Base-by-base conservation (phyloP, 2,888 invertebrate genomes). In the Nemotelus nigrinus region DNA sequence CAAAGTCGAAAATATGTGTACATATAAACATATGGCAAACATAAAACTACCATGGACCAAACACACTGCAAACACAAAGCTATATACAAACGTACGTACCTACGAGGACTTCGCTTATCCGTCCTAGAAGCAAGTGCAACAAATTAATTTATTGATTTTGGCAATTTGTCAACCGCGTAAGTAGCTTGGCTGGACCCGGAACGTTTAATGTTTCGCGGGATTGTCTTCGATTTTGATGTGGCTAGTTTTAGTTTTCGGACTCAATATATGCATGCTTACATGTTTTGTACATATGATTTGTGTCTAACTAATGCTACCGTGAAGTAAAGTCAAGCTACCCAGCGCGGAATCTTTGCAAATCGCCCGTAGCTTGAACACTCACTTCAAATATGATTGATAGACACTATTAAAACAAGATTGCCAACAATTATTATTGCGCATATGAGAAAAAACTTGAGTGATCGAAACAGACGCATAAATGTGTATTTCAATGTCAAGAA, bases 131-230 rank as follows among this genome's bases (percentile, higher is more conserved):
- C 47, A 45, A 57, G 64, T 68, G 79, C 79, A 79, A 79, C 79
- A 79, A 79, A 78, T 79, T 79, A 79, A 79, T 79, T 79, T 79
- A 78, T 79, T 77, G 79, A 79, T 77, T 78, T 79, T 79, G 79
- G 79, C 79, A 79, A 71, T 76, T 43, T 79, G 79, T 79, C 79
- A 79, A 79, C 76, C 64, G 65, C 67, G 57, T 76, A 71, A 78
- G 72, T 76, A 76, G 74, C 65, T 78, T 71, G 60, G 64, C 47
- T 75, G 55, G 67, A 5, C 63, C 48, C 57, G 58, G 39, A 55
- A 48, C 50, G 60, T n/a, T 71, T 72, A 25, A 68, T 39, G 63
- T 41, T 71, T 50, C 71, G n/a, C 25, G 39, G 67, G n/a, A 48
- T 48, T 47, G 41, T 48, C 67, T 50, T 68, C 2, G 39, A 48